Conservation (phyloP, 2,888 invertebrate species). For the Priocnemis perturbator region DNA sequence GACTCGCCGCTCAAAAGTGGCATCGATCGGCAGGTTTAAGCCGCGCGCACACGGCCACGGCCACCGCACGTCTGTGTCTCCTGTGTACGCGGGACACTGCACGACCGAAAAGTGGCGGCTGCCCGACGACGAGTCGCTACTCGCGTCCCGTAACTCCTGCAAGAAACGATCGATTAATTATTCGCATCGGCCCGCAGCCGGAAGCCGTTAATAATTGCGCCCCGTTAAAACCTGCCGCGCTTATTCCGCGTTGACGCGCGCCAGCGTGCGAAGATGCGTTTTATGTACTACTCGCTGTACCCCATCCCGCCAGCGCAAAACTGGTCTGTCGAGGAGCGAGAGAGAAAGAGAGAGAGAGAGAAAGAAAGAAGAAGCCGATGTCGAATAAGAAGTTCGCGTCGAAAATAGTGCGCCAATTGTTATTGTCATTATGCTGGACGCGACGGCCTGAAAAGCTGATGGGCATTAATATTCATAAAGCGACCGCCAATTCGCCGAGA, state of each 20-base stretch:
- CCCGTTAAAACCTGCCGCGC: neutral
- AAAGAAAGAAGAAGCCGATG: too few species aligned
- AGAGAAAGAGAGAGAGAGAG: too few species aligned
- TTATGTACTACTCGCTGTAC: too few species aligned
- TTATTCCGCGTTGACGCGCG: constrained; percentile 2
- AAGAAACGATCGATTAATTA: constrained; percentile 53
- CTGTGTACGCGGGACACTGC: neutral
- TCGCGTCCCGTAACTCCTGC: constrained; percentile 39
- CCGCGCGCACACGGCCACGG: constrained; percentile 23
- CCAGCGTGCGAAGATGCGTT: neutral
- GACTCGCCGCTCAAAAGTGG: constrained; percentile 26
- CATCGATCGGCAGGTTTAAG: constrained; percentile 49
- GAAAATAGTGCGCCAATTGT: constrained; percentile 54
- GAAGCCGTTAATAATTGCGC: constrained; percentile 5
- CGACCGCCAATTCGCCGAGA: too few species aligned
- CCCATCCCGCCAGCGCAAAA: too few species aligned
- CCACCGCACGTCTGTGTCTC: neutral
- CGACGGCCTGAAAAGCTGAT: constrained; percentile 17
- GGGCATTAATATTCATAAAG: constrained; percentile 61
- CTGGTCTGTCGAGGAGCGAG: neutral
- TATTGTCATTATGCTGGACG: constrained; percentile 47
- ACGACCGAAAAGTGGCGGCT: neutral
- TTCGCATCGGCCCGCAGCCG: constrained; percentile 23
- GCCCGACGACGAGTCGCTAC: neutral
- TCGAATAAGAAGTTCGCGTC: too few species aligned